phyloP scores from a whole-genome alignment of 2,113 vertebrate genomes.

The Mola mola region DNA sequence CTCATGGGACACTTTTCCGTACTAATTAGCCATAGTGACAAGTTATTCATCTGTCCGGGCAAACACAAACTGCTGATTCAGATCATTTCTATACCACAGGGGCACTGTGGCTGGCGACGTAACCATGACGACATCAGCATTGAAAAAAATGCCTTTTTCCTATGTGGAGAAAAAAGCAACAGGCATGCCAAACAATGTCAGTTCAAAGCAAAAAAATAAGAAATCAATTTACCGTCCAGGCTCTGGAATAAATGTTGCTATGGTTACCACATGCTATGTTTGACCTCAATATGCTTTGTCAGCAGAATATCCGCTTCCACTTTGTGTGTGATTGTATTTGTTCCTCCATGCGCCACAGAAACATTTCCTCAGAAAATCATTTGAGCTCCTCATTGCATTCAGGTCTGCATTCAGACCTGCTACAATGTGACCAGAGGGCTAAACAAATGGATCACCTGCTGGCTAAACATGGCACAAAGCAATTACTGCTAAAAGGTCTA shows the following conservation, averaged over 20 bases:
- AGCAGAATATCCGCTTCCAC: constrained; percentile 53
- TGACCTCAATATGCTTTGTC: constrained; percentile 29
- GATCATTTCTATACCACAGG: constrained; percentile 19
- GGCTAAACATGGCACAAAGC: not conserved
- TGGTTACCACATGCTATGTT: constrained; percentile 27
- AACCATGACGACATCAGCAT: not conserved
- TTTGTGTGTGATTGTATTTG: constrained; percentile 40
- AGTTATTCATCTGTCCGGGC: constrained; percentile 19
- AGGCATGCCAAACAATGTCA: not conserved
- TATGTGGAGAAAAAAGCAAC: not conserved
- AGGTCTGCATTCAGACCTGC: too few species aligned
- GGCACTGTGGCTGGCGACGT: not conserved
- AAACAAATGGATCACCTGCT: not conserved
- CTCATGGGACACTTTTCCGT: constrained; percentile 53
- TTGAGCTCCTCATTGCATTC: too few species aligned
- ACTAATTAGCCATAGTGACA: constrained; percentile 47
- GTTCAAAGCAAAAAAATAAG: not conserved
- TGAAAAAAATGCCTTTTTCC: not conserved
- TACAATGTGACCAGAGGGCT: not conserved
- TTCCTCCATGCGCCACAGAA: constrained; percentile 27
- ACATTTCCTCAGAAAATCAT: constrained; percentile 46
- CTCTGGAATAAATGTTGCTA: constrained; percentile 20
- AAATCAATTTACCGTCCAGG: not conserved
- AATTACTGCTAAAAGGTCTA: too few species aligned
- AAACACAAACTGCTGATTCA: constrained; percentile 56